These are phyloP conservation scores for Hippocampus mohnikei DNA, from an alignment of 2,113 vertebrate species.

Conservation along the genomic window DNA sequence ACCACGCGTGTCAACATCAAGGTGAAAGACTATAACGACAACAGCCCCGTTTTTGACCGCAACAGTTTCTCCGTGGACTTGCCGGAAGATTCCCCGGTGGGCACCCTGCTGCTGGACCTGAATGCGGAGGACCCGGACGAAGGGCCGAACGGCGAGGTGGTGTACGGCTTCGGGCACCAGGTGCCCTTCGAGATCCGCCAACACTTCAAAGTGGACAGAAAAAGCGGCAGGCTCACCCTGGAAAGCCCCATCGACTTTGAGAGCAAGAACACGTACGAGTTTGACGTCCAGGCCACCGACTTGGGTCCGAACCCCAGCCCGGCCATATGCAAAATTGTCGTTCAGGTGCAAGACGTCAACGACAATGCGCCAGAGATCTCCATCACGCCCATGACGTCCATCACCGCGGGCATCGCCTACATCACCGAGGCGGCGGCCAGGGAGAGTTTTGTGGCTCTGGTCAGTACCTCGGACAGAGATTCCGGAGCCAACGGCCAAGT, in stretches of 20 bases:
- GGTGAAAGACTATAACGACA: constrained; percentile 94
- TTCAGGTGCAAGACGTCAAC: constrained; percentile 91
- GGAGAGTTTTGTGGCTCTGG: constrained; percentile 91
- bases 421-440: constrained; percentile 82
- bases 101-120: constrained; percentile 83
- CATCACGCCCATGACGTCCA: constrained; percentile 86
- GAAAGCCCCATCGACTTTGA: constrained; percentile 87
- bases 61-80: constrained; percentile 83
- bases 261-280: constrained; percentile 87
- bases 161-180: constrained; percentile 86
- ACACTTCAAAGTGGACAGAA: constrained; percentile 86
- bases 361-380: constrained; percentile 91
- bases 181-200: constrained; percentile 81
- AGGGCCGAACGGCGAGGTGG: constrained; percentile 88
- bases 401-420: constrained; percentile 73
- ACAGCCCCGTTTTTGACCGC: constrained; percentile 86
- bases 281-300: constrained; percentile 89
- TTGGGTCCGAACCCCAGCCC: constrained; percentile 83
- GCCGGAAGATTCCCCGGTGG: constrained; percentile 83
- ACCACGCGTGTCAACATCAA: constrained; percentile 83
- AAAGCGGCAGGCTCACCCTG: constrained; percentile 82
- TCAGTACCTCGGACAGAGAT: constrained; percentile 92
- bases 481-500: constrained; percentile 87
- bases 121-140: constrained; percentile 88
- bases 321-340: constrained; percentile 85